A percentile compares a stretch with the other conserved stretches of the same genome.
phyloP scores from a whole-genome alignment of 2,113 vertebrate genomes.

The Cynocephalus volans region DNA sequence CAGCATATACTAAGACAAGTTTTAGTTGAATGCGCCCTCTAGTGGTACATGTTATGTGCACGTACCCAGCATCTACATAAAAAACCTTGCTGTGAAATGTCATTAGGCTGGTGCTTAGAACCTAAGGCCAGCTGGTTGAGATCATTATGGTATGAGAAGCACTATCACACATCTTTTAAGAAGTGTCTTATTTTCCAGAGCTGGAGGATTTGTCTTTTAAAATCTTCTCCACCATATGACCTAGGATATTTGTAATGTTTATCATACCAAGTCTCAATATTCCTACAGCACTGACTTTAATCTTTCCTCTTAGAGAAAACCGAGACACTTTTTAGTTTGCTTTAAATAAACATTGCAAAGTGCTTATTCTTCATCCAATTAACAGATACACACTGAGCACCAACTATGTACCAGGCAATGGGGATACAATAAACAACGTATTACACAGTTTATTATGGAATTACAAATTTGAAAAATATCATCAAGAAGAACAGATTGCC shows the following conservation, averaged over 20 bases:
- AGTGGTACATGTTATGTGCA: background rate
- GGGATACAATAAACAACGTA: background rate
- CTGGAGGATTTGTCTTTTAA: background rate
- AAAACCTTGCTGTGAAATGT: constrained; percentile 17
- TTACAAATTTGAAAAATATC: constrained; percentile 13
- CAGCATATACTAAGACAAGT: background rate
- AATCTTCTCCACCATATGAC: background rate
- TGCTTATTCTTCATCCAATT: background rate
- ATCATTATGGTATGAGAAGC: background rate
- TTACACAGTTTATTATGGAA: background rate
- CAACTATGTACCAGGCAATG: background rate
- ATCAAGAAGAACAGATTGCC: background rate
- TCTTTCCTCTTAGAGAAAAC: background rate
- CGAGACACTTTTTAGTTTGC: background rate
- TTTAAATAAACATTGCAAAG: constrained; percentile 31
- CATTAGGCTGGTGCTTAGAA: background rate
- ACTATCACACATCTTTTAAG: background rate
- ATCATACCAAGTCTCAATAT: background rate
- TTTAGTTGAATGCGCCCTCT: constrained; percentile 51
- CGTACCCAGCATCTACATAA: background rate
- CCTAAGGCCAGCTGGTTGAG: background rate
- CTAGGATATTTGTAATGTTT: constrained; percentile 29
- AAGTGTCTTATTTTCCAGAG: background rate
- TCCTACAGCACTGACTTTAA: background rate
- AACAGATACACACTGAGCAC: background rate